A percentile compares a stretch with the other conserved stretches of the same genome.
Evolutionary conservation across 2,797 vertebrate genomes (phyloP).

Genomic region (Hemibagrus guttatus): DNA sequence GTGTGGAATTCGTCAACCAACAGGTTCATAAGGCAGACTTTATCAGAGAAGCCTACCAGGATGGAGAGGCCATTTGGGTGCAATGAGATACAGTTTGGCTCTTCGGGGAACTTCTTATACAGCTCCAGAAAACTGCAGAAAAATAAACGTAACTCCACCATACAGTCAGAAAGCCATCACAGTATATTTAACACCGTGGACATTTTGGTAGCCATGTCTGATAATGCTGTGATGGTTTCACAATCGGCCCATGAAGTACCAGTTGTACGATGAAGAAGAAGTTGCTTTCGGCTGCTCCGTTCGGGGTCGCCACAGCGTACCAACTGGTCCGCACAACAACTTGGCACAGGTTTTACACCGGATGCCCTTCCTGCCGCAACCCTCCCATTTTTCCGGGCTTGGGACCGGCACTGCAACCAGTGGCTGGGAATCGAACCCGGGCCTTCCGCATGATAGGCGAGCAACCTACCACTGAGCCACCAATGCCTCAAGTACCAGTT

Average conservation of each 20-base stretch:
- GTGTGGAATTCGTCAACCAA: constrained; percentile 85
- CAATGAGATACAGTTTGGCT: constrained; percentile 83
- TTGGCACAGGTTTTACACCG: no score
- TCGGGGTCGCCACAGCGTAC: no score
- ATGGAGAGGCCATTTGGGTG: constrained; percentile 88
- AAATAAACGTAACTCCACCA: background rate
- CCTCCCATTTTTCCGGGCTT: no score
- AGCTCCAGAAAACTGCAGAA: constrained; percentile 79
- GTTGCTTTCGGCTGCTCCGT: no score
- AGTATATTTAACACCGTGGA: background rate
- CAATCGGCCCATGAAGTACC: no score
- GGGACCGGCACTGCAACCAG: no score
- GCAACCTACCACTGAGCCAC: no score
- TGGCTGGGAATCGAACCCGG: no score
- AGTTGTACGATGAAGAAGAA: background rate
- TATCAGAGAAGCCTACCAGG: constrained; percentile 91
- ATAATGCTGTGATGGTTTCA: background rate
- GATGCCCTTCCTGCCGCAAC: no score
- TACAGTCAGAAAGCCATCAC: background rate
- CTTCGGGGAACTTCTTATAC: constrained; percentile 86
- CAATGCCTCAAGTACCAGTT: background rate
- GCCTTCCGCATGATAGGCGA: no score
- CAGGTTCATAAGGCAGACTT: constrained; percentile 87
- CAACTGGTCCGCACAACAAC: no score
- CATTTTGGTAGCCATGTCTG: background rate